Base-by-base conservation (phyloP, 2,888 invertebrate species). In the Trilocha varians region DNA sequence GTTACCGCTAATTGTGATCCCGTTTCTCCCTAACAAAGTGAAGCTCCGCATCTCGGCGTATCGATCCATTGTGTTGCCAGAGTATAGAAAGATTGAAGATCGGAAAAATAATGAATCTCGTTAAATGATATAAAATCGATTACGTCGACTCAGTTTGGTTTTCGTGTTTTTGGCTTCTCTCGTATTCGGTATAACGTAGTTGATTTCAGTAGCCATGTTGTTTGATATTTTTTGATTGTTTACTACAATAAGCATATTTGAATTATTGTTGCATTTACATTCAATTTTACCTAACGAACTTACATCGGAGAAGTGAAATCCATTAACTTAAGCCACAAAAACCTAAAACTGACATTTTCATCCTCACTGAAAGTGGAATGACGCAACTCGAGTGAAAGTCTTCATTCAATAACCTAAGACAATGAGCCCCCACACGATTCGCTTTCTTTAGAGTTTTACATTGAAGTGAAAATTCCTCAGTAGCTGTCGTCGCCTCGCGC, bases 1-100 rank as follows among this genome's bases (percentile, higher is more conserved):
- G 59, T 56, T 66, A 55, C 66, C 69, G 58, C 74, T 80, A 79
- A 80, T 79, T 77, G 79, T 74, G 70, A 75, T 75, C 74, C 65
- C 65, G 62, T 59, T 53, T 53, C 54, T n/a, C n/a, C n/a, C n/a
- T 55, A 49, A 56, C 48, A 55, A 47, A 48, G 36, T 16, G 16
- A n/a, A 9, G 32, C 15, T 11, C 32, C 60, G 58, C 63, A 71
- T 69, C 66, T 36, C 32, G 55, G 41, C 44, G 60, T 53, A 77
- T 78, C 71, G 75, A 78, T 77, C 62, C 59, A 25, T 6, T 25
- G 25, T 25, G 25, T 25, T 25, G 25, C 25, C 25, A 25, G 25
- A 4, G 25, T 25, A 25, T 25, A 6, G 6, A 6, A 6, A 25
- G 11, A 25, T 9, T 25, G 11, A 25, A 25, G 11, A 5, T 25